Evolutionary conservation across 2,113 vertebrate genomes (phyloP).

Genomic region (Tragelaphus scriptus): DNA sequence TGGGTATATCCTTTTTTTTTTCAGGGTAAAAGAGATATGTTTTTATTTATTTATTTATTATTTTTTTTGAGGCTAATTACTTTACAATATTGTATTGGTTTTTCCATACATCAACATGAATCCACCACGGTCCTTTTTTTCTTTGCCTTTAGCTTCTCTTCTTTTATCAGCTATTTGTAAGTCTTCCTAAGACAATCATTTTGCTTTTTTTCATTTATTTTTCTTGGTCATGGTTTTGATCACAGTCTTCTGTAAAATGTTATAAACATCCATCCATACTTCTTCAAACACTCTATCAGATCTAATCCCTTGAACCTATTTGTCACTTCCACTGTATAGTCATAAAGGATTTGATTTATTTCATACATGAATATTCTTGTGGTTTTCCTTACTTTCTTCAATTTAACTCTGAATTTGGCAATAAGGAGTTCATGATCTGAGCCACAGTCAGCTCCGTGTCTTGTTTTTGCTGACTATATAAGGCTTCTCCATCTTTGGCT

Average conservation of each 20-base stretch:
- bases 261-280: not conserved
- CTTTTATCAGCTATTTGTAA: not conserved
- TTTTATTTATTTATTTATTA: too few relatives aligned
- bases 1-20: not conserved
- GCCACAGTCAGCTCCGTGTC: not conserved
- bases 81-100: too few relatives aligned
- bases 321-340: not conserved
- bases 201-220: not conserved
- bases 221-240: not conserved
- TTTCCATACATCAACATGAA: too few relatives aligned
- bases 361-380: not conserved
- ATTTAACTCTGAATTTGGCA: not conserved
- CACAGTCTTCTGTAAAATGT: accelerated
- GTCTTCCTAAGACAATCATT: not conserved
- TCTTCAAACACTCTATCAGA: not conserved
- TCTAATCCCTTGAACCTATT: not conserved
- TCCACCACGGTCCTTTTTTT: not conserved
- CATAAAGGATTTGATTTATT: not conserved
- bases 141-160: not conserved
- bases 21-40: too few relatives aligned
- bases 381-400: not conserved
- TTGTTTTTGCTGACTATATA: not conserved
- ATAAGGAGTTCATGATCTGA: not conserved
- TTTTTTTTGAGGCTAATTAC: too few relatives aligned
- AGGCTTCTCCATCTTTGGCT: not conserved